Evolutionary conservation across 2,888 invertebrate genomes (phyloP).

Genomic region (Synanthedon andrenaeformis): DNA sequence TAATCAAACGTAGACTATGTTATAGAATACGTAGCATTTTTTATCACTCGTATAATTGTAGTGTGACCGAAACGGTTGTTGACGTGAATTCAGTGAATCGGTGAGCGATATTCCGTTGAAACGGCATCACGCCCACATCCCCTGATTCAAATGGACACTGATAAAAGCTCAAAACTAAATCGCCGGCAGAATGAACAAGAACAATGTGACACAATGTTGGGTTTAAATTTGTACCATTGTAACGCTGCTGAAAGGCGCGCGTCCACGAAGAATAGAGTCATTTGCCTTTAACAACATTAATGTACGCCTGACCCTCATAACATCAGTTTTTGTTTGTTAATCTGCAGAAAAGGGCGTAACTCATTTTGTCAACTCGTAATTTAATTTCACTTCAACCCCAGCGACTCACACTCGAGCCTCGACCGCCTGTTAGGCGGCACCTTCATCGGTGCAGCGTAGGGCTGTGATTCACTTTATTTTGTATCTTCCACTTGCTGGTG

Average conservation of each 20-base stretch:
- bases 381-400: constrained; percentile 63
- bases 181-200: constrained; percentile 50
- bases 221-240: constrained; percentile 62
- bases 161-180: constrained; percentile 62
- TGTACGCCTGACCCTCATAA: constrained; percentile 57
- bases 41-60: constrained; percentile 2
- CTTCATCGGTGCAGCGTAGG: constrained; percentile 36
- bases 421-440: constrained; percentile 10
- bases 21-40: too few relatives aligned
- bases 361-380: constrained; percentile 69
- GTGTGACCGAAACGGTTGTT: constrained; percentile 9
- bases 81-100: constrained; percentile 19
- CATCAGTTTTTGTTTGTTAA: constrained; percentile 71
- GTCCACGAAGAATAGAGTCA: constrained; percentile 62
- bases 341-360: constrained; percentile 69
- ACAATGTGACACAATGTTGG: constrained; percentile 59
- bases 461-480: constrained; percentile 50
- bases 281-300: constrained; percentile 66
- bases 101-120: constrained; percentile 15
- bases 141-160: constrained; percentile 38
- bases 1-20: too few relatives aligned
- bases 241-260: constrained; percentile 27
- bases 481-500: constrained; percentile 16
- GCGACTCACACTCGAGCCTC: constrained; percentile 21
- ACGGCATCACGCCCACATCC: background rate